Evolutionary conservation across 2,797 vertebrate species (phyloP).

Genomic region (Steatocranus sp.): DNA sequence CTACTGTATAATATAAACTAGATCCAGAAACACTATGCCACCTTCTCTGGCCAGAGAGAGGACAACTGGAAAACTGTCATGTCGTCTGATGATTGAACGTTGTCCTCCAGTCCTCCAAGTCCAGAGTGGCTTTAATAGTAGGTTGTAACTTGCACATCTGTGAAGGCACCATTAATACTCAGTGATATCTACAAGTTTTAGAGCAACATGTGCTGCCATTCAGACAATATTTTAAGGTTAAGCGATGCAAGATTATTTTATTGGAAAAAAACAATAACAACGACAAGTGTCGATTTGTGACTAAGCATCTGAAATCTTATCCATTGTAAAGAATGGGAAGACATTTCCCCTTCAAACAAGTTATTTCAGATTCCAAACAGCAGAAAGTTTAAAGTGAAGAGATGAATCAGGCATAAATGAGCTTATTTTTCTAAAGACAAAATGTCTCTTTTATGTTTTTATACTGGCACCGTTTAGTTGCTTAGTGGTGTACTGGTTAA

Average conservation of each 20-base stretch:
- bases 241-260: not conserved
- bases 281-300: not conserved
- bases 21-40: not conserved
- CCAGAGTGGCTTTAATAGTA: not conserved
- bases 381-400: not conserved
- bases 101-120: not conserved
- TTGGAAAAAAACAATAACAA: not conserved
- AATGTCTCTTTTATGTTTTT: not conserved
- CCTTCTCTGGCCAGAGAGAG: not conserved
- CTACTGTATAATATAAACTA: not conserved
- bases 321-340: not conserved
- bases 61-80: not conserved
- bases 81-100: not conserved
- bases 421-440: not conserved
- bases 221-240: not conserved
- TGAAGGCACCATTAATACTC: not conserved
- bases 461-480: not conserved
- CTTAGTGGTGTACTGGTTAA: not conserved
- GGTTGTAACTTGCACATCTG: not conserved
- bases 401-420: not conserved
- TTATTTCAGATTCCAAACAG: not conserved
- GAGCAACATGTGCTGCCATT: not conserved
- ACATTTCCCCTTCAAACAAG: not conserved
- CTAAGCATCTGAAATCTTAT: not conserved
- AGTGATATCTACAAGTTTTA: not conserved